phyloP scores from a whole-genome alignment of 2,113 vertebrate genomes.

The Rostratula benghalensis region DNA sequence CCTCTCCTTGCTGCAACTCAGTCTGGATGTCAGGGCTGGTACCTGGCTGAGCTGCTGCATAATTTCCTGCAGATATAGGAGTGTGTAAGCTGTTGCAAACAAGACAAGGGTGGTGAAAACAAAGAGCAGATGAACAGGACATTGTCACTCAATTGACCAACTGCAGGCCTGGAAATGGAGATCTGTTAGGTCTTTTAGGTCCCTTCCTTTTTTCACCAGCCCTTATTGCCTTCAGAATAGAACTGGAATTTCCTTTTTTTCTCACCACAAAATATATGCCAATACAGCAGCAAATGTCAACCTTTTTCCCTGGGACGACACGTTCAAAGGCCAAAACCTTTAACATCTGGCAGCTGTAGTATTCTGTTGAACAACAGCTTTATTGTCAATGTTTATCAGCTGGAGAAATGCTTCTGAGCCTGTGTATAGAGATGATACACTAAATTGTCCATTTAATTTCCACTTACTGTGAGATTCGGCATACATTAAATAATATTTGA shows the following conservation, averaged over 20 bases:
- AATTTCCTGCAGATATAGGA: background rate
- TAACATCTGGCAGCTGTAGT: constrained; percentile 42
- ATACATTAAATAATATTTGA: constrained; percentile 73
- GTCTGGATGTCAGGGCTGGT: background rate
- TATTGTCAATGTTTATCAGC: constrained; percentile 38
- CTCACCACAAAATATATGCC: background rate
- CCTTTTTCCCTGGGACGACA: background rate
- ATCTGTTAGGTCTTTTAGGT: background rate
- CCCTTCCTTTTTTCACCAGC: background rate
- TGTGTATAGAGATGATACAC: constrained; percentile 61
- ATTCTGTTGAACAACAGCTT: constrained; percentile 59
- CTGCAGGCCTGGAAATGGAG: background rate
- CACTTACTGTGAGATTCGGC: constrained; percentile 63
- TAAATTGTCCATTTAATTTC: constrained; percentile 77
- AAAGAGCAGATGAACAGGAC: background rate
- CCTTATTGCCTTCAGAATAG: background rate
- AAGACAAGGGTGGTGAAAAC: background rate
- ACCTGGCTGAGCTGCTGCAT: background rate
- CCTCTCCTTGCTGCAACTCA: background rate
- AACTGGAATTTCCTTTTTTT: background rate
- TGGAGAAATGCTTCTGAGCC: constrained; percentile 43
- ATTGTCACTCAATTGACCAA: background rate
- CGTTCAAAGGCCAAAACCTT: background rate
- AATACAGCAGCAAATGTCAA: background rate
- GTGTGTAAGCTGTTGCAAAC: background rate